phyloP scores from a whole-genome alignment of 2,113 vertebrate genomes.

The Lates calcarifer region DNA sequence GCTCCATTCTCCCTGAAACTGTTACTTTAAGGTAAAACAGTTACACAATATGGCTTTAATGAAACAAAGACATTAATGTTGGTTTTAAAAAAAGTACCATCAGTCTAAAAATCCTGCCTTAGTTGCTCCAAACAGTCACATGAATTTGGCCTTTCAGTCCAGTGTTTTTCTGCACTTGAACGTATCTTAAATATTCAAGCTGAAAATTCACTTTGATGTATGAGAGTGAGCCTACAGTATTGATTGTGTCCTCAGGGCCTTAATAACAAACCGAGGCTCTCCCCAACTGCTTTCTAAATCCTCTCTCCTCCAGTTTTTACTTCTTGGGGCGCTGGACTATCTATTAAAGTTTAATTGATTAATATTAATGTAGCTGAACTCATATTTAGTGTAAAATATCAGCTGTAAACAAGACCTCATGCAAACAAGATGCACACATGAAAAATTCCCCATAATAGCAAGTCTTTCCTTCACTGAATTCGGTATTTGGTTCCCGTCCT shows the following conservation, averaged over 20 bases:
- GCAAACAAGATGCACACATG: too few species aligned
- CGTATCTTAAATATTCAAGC: background rate
- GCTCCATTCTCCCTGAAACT: too few species aligned
- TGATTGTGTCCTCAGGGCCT: slow-evolving; percentile 29
- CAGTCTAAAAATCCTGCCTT: background rate
- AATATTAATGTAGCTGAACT: slow-evolving; percentile 15
- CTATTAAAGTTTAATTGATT: slow-evolving; percentile 21
- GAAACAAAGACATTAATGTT: too few species aligned
- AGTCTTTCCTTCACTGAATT: background rate
- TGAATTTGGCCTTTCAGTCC: background rate
- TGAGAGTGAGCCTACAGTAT: slow-evolving; percentile 2
- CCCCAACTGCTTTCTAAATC: background rate
- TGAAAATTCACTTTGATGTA: slow-evolving; percentile 38
- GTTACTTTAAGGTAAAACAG: too few species aligned
- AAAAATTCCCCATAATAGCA: background rate
- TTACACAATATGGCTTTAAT: too few species aligned
- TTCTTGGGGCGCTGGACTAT: background rate
- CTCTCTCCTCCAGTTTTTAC: background rate
- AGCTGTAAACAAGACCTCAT: too few species aligned
- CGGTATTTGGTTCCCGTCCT: slow-evolving; percentile 10
- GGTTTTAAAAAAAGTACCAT: too few species aligned
- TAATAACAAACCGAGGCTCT: background rate
- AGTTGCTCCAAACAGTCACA: background rate
- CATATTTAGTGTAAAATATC: background rate
- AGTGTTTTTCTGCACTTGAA: slow-evolving; percentile 10